These are phyloP conservation scores for Nymphalis io DNA, from an alignment of 1,140 invertebrate species.

Conservation along the genomic window DNA sequence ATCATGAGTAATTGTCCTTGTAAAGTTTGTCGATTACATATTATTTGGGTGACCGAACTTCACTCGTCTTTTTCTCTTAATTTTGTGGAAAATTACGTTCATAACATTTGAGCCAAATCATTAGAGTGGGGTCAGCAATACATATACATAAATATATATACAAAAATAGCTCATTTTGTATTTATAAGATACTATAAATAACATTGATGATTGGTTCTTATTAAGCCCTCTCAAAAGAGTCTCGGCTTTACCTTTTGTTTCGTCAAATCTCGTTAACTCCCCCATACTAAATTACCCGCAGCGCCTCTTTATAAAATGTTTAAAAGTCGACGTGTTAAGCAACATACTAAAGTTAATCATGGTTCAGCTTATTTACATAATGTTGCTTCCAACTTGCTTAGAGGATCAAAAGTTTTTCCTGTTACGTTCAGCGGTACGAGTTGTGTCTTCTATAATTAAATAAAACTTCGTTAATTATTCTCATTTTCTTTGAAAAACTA, in stretches of 20 bases:
- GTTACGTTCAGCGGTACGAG: constrained; percentile 2
- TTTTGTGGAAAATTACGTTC: too few species aligned
- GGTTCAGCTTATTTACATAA: constrained; percentile 52
- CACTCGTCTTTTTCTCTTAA: too few species aligned
- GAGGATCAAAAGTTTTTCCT: constrained; percentile 43
- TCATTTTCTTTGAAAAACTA: not conserved
- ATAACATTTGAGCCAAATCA: too few species aligned
- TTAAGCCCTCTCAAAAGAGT: not conserved
- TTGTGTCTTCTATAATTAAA: constrained; percentile 17
- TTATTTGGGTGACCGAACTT: too few species aligned
- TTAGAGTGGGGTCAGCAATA: too few species aligned
- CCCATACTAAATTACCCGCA: constrained; percentile 15
- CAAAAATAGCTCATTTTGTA: too few species aligned
- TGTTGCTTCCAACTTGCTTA: constrained; percentile 46
- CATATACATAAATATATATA: too few species aligned
- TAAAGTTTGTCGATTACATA: too few species aligned
- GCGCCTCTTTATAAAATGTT: constrained; percentile 20
- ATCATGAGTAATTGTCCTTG: too few species aligned
- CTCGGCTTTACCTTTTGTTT: constrained; percentile 4
- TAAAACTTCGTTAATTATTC: constrained; percentile 18
- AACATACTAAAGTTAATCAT: constrained; percentile 49
- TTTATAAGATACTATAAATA: not conserved
- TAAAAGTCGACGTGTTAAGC: constrained; percentile 30
- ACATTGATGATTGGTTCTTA: not conserved
- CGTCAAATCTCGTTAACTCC: constrained; percentile 19